Base-by-base conservation (phyloP, 2,797 vertebrate species). In the Molossus molossus region DNA sequence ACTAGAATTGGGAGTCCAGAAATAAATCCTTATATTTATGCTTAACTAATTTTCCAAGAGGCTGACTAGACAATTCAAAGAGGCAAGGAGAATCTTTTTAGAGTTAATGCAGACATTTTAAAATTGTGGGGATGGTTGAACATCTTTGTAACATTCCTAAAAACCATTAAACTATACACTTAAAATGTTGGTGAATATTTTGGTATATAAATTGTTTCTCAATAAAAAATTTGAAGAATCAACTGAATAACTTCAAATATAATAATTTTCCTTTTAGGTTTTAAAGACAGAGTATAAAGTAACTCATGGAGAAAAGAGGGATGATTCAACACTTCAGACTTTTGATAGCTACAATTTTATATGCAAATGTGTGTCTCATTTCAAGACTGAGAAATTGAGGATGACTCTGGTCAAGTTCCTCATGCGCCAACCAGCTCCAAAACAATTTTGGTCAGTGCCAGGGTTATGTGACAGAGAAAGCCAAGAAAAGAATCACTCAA, bases 151-250 rank as follows among this genome's bases (percentile, higher is more conserved):
- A 60, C 3, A 40, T 86, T 73, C 64, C 77, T n/a, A 64, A 77
- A 75, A 89, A 33, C 67, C 45, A 75, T 2, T 87, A 37, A 95
- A 23, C 48, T 94, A 6, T 40, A 40, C 29, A 48, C 40, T 77
- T 85, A 87, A 65, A 29, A 48, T 65, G 12, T 25, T 40, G 7
- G n/a, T 94, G 15, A 58, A 55, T 64, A 81, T 65, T 60, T 87
- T 87, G 29, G 6, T 58, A 64, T 91, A 15, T 15, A 79, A 75
- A 79, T 37, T 75, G 12, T 80, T 91, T 17, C 27, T 83, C 17
- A 27, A 21, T 89, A 79, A 95, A 91, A 4, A 21, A 72, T 9
- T 60, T 94, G 87, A 85, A 95, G 89, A 94, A 82, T 64, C 17
- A 87, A 70, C 17, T 5, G 1, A 17, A 55, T 67, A 17, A 93